Base-by-base conservation (phyloP, 2,888 invertebrate species). In the Papilio demoleus region DNA sequence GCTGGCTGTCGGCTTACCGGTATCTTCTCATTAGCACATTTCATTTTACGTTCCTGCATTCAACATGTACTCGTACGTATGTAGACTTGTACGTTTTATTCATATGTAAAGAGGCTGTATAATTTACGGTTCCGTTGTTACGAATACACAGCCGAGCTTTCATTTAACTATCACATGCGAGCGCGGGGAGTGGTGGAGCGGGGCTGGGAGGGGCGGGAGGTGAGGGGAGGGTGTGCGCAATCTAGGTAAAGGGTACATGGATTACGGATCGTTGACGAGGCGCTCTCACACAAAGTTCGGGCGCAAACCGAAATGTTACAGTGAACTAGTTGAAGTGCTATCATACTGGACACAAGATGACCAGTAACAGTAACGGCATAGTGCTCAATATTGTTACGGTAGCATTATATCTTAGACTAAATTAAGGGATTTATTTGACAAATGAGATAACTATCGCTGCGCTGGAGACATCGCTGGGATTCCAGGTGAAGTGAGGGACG, bases 41-140 rank as follows among this genome's bases (percentile, higher is more conserved):
- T 50, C 50, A 50, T 27, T 27, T 27, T 50, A 50, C 50, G 27
- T 50, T 11, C 14, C 17, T 50, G 53, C 53, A 53, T 53, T 14
- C 53, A 24, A 53, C 53, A 27, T 53, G 53, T 53, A n/a, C 50
- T 45, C 19, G 42, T 17, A 38, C 17, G 42, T 45, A 47, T 22
- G 47, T 47, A 24, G 5, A 4, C 24, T 50, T 19, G 14, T 53
- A 53, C 53, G n/a, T 53, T 53, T 53, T 53, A 53, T 53, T 53
- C 53, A 53, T 53, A 53, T 53, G 53, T 53, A 53, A 53, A 53
- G 53, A 53, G 53, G 53, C 53, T 53, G 53, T 53, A 50, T 50
- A 27, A 53, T 53, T 53, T 53, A 53, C 53, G 53, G 53, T 53
- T 53, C 53, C 53, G 53, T 53, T 53, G 53, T 53, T 53, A 27